Evolutionary conservation across 2,888 invertebrate species (phyloP).

Genomic region (Pristionchus entomophagus): DNA sequence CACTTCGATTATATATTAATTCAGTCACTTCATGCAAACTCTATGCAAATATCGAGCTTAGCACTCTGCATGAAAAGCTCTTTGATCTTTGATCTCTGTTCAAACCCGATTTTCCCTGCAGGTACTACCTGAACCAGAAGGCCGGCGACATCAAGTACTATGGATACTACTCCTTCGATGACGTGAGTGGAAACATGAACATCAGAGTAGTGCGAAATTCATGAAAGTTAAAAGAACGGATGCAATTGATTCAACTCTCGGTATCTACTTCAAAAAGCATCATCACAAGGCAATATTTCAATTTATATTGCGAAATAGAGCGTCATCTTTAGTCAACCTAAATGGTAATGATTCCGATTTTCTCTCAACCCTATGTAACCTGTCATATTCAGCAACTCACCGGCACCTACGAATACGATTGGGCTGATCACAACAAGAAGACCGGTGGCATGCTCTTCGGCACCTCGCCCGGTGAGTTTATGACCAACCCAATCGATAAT

Average conservation of each 20-base stretch:
- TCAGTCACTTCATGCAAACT: too few relatives aligned
- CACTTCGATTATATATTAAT: too few relatives aligned
- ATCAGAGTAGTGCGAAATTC: neutral
- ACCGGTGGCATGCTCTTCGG: slow-evolving; percentile 73
- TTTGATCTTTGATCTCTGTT: neutral
- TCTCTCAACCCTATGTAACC: neutral
- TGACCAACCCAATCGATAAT: neutral
- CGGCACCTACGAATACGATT: slow-evolving; percentile 74
- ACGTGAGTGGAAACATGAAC: too few relatives aligned
- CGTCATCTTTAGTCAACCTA: neutral
- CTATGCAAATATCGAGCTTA: neutral
- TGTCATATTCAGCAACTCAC: slow-evolving; percentile 63
- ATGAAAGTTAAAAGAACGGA: neutral
- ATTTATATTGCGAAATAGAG: neutral
- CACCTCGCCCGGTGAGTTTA: slow-evolving; percentile 69
- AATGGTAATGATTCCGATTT: too few relatives aligned
- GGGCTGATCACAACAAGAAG: slow-evolving; percentile 67
- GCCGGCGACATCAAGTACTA: slow-evolving; percentile 72
- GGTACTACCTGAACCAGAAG: slow-evolving; percentile 72
- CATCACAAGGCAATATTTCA: too few relatives aligned
- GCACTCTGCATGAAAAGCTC: neutral
- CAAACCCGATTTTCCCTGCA: too few relatives aligned
- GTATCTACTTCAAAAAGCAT: too few relatives aligned
- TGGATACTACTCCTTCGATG: slow-evolving; percentile 70
- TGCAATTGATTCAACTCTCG: neutral